Percentiles rank a stretch among this genome's conserved stretches.
phyloP scores from a whole-genome alignment of 2,113 vertebrate species.

The Oryctolagus cuniculus region DNA sequence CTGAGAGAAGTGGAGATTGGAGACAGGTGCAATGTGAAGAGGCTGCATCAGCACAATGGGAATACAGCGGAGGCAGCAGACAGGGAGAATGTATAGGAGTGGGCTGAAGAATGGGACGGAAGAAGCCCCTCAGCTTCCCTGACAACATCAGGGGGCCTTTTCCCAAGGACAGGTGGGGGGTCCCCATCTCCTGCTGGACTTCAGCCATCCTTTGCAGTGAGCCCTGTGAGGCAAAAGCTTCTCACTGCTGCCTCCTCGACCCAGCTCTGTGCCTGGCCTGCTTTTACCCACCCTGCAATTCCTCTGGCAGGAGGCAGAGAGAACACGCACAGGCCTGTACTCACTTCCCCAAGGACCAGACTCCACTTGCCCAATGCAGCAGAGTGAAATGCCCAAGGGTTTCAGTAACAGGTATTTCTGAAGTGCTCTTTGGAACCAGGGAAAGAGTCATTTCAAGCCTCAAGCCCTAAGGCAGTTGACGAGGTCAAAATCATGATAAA shows the following conservation, averaged over 20 bases:
- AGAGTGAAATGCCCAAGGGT: conserved; percentile 25
- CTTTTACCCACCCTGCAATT: not conserved
- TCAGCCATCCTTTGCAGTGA: not conserved
- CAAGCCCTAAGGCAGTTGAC: not conserved
- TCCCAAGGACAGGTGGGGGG: not conserved
- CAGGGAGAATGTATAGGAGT: not conserved
- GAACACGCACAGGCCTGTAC: conserved; percentile 16
- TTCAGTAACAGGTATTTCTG: conserved; percentile 7
- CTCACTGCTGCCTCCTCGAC: not conserved
- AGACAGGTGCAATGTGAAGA: not conserved
- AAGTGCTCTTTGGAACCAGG: conserved; percentile 21
- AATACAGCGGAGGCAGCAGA: not conserved
- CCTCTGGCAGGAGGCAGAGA: not conserved
- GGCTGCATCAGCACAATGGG: too few relatives aligned
- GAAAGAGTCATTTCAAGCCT: not conserved
- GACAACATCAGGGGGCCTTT: not conserved
- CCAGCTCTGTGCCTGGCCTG: too few relatives aligned
- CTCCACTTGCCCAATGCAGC: not conserved
- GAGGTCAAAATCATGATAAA: conserved; percentile 8
- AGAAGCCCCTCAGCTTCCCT: not conserved
- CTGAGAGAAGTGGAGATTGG: too few relatives aligned
- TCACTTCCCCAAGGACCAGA: conserved; percentile 22
- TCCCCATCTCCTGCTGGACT: not conserved
- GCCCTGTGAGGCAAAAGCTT: not conserved
- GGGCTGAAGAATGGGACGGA: not conserved